phyloP scores from a whole-genome alignment of 2,797 vertebrate species.

The Loris lydekkerianus region DNA sequence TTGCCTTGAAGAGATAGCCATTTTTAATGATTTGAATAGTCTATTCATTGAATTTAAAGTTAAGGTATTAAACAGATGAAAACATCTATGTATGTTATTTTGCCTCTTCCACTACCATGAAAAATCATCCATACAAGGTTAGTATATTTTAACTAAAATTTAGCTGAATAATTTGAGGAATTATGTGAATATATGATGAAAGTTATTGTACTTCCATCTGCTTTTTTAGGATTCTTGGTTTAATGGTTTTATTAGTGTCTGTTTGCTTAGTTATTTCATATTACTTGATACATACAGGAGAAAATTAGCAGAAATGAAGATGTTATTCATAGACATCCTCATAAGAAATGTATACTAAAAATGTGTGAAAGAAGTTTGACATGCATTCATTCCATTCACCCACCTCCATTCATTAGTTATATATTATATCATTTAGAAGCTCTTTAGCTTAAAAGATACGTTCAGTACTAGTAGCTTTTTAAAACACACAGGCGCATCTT shows the following conservation, averaged over 20 bases:
- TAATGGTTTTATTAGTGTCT: conserved; percentile 81
- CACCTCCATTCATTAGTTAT: conserved; percentile 45
- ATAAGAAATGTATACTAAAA: conserved; percentile 42
- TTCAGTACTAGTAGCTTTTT: neutral
- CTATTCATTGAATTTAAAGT: conserved; percentile 44
- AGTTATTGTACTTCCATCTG: conserved; percentile 81
- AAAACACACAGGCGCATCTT: neutral
- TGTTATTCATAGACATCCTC: conserved; percentile 59
- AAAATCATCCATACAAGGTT: conserved; percentile 28
- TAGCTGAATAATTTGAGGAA: conserved; percentile 65
- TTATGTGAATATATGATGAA: conserved; percentile 56
- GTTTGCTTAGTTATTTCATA: conserved; percentile 72
- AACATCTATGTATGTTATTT: neutral
- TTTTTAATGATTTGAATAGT: neutral
- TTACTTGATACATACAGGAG: conserved; percentile 70
- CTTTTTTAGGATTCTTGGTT: conserved; percentile 78
- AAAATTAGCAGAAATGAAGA: conserved; percentile 71
- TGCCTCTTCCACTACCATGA: neutral
- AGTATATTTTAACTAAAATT: conserved; percentile 49
- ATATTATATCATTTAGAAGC: neutral
- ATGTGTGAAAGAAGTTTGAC: conserved; percentile 14
- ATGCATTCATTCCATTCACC: neutral
- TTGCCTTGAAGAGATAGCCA: neutral
- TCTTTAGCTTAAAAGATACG: neutral
- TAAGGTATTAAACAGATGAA: conserved; percentile 59